Base-by-base conservation (phyloP, 2,888 invertebrate species). In the Spatulosminthurus flaviceps region DNA sequence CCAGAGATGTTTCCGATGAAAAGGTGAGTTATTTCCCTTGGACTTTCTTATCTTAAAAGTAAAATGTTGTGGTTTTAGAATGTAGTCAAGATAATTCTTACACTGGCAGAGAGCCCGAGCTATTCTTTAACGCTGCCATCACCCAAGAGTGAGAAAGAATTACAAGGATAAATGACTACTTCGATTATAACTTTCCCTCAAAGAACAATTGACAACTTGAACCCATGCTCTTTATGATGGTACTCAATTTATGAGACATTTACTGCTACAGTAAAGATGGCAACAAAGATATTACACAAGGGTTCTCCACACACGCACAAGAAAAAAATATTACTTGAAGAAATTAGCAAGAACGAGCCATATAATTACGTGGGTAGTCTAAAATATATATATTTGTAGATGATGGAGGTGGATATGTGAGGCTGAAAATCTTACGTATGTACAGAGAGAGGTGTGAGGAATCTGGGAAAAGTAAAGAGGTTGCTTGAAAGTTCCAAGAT, bases 1-100 rank as follows among this genome's bases (percentile, higher is more conserved):
- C 78, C 74, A 67, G 78, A 72, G 81, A 81, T 60, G 77, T 79
- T 21, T 71, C 79, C 26, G 72, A 64, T n/a, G 79, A 77, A 19
- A 81, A 81, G 81, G 81, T 81, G 74, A 73, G 16, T 28, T 41
- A 43, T 9, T n/a, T 34, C 9, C n/a, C n/a, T 61, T n/a, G 5
- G 11, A 5, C 61, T 13, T 61, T 64, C 24, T n/a, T 22, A 9
- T 22, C 64, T 19, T 24, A 24, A 24, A 24, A 22, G 11, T 64
- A 22, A 4, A 64, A 4, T 24, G 22, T 64, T 16, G n/a, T n/a
- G n/a, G n/a, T n/a, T n/a, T n/a, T n/a, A n/a, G n/a, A n/a, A n/a
- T n/a, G n/a, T n/a, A n/a, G n/a, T n/a, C n/a, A n/a, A n/a, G n/a
- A n/a, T n/a, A n/a, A n/a, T n/a, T n/a, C n/a, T n/a, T n/a, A n/a